These are phyloP conservation scores for Eira barbara DNA, from an alignment of 2,113 vertebrate genomes.

Conservation along the genomic window DNA sequence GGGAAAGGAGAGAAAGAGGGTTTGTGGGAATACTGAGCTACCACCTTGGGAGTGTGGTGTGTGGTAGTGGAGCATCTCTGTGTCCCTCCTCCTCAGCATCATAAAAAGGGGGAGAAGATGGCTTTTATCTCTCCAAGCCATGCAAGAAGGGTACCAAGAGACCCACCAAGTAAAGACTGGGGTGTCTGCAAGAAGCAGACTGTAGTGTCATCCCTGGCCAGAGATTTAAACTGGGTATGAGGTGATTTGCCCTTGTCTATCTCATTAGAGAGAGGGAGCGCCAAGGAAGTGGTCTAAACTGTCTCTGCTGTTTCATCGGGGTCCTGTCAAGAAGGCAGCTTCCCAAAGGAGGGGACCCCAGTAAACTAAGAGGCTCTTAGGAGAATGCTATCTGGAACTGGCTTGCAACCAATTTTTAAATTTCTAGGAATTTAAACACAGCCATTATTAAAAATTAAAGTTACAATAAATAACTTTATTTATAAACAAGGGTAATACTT, in stretches of 20 bases:
- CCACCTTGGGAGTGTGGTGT: background rate
- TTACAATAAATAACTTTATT: background rate
- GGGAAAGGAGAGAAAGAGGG: background rate
- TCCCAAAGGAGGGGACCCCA: background rate
- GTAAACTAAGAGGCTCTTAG: background rate
- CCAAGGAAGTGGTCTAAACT: background rate
- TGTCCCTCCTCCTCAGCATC: background rate
- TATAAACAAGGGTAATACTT: background rate
- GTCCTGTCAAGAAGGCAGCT: background rate
- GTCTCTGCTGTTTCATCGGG: too few relatives aligned
- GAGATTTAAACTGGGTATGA: background rate
- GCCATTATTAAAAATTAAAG: conserved; percentile 26
- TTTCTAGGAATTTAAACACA: background rate
- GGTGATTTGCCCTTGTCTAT: background rate
- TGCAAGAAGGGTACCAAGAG: too few relatives aligned
- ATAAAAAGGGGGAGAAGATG: background rate
- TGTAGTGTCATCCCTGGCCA: background rate
- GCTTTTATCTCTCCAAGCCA: background rate
- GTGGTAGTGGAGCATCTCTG: background rate
- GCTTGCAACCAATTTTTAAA: background rate
- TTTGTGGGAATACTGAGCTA: background rate
- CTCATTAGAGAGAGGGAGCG: background rate
- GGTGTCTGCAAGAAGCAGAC: background rate
- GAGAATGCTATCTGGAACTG: background rate
- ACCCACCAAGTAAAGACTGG: background rate